Evolutionary conservation across 1,140 invertebrate genomes (phyloP).

Genomic region (Wiebesia pumilae): DNA sequence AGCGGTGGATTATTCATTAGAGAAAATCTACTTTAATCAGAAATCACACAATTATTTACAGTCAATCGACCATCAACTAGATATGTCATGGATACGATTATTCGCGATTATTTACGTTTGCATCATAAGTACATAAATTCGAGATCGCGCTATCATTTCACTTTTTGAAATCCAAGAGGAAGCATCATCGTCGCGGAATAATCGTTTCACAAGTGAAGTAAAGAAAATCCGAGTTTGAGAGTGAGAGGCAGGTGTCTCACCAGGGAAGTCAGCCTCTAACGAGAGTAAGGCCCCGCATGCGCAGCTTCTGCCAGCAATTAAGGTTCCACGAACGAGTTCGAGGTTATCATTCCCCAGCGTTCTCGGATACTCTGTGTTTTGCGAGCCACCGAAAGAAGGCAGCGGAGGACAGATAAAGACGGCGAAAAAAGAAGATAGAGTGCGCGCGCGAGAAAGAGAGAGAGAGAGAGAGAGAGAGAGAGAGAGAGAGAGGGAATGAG

Average conservation of each 20-base stretch:
- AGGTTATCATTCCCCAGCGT: constrained; percentile 53
- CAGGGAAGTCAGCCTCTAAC: neutral
- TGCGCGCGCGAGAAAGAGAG: too few species aligned
- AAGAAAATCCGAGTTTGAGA: neutral
- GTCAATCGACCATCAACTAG: too few species aligned
- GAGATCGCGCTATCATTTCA: too few species aligned
- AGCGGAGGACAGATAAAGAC: neutral
- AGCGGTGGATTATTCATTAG: too few species aligned
- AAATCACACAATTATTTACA: too few species aligned
- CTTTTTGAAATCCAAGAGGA: neutral
- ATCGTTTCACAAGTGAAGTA: neutral
- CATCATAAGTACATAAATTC: too few species aligned
- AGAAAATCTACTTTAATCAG: too few species aligned
- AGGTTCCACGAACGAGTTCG: constrained; percentile 58
- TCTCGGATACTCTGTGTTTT: constrained; percentile 19
- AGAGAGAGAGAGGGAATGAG: too few species aligned
- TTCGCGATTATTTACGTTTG: too few species aligned
- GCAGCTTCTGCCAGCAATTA: constrained; percentile 33
- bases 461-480: too few species aligned
- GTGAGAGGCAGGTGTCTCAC: neutral
- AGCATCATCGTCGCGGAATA: neutral
- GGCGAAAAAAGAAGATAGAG: neutral
- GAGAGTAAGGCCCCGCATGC: neutral
- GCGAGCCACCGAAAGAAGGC: neutral
- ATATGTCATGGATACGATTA: too few species aligned